Percentiles rank a stretch among this genome's conserved stretches.
These are phyloP conservation scores for Drosophila quinaria DNA, from an alignment of 2,888 invertebrate species.

Conservation along the genomic window DNA sequence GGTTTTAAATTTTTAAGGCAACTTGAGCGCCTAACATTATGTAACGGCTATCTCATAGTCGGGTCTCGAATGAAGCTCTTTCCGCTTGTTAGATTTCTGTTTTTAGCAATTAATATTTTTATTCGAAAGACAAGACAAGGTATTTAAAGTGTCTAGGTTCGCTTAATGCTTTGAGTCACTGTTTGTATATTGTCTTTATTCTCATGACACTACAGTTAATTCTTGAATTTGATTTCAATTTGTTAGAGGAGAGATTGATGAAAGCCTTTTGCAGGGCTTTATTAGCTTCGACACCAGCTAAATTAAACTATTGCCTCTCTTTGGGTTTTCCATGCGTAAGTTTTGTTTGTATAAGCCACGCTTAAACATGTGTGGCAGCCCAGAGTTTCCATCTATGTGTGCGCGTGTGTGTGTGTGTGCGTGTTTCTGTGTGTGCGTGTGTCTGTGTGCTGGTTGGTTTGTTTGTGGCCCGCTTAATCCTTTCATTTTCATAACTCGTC, in stretches of 20 bases:
- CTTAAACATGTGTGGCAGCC: constrained; percentile 57
- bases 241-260: constrained; percentile 37
- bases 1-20: too few species aligned
- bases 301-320: constrained; percentile 30
- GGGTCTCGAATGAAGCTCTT: too few species aligned
- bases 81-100: too few species aligned
- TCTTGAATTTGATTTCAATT: constrained; percentile 26
- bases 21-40: too few species aligned
- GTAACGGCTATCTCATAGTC: too few species aligned
- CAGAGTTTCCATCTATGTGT: constrained; percentile 1
- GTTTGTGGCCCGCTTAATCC: constrained; percentile 79
- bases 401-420: constrained; percentile 19
- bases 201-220: background rate
- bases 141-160: too few species aligned
- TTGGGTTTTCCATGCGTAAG: constrained; percentile 73
- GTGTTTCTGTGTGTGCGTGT: constrained; percentile 21
- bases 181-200: background rate
- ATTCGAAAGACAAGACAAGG: background rate
- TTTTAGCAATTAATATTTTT: background rate
- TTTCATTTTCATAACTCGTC: constrained; percentile 83
- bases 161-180: background rate
- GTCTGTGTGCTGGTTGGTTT: constrained; percentile 62
- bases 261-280: constrained; percentile 53
- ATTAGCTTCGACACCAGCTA: constrained; percentile 48
- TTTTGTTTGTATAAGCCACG: constrained; percentile 72